Percentiles rank a stretch among this genome's conserved stretches.
Conservation (phyloP, 2,113 vertebrate species). For the human (Homo sapiens) region GRCh38 chr4:23733001-23733500, state of each 20-base stretch:
- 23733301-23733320: too few species aligned
- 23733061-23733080: background rate
- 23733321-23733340: too few species aligned
- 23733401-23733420: too few species aligned
- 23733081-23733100: background rate
- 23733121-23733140: constrained; percentile 9
- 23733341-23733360: too few species aligned
- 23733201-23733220: background rate
- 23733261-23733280: background rate
- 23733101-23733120: background rate
- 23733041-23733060: constrained; percentile 51
- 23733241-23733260: background rate
- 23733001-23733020: background rate
- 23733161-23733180: background rate
- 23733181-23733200: background rate
- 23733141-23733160: constrained; percentile 42
- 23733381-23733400: too few species aligned
- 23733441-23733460: too few species aligned
- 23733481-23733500: background rate
- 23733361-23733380: too few species aligned
- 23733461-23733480: background rate
- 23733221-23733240: background rate
- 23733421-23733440: too few species aligned
- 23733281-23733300: too few species aligned
- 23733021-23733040: constrained; percentile 42